A percentile compares a stretch with the other conserved stretches of the same genome.
phyloP scores from a whole-genome alignment of 2,113 vertebrate species.

The Drymodes brunneopygia region DNA sequence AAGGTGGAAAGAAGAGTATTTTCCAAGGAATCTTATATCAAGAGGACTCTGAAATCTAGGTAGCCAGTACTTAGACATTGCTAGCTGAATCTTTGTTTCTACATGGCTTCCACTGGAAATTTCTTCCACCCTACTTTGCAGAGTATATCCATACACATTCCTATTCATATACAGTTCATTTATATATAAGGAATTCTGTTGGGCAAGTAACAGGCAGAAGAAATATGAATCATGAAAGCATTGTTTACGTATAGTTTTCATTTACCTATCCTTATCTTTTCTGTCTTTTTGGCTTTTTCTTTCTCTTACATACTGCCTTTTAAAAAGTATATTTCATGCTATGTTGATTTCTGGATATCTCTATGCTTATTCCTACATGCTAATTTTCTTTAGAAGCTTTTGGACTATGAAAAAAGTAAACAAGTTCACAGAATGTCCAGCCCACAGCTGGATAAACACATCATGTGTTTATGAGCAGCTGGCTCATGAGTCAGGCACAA shows the following conservation, averaged over 20 bases:
- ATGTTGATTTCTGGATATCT: not conserved
- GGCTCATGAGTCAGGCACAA: not conserved
- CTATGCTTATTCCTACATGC: not conserved
- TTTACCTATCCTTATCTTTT: not conserved
- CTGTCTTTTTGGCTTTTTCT: not conserved
- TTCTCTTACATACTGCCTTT: not conserved
- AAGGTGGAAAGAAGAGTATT: not conserved
- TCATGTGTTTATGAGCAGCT: rapidly evolving
- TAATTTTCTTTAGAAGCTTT: not conserved
- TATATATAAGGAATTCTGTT: not conserved
- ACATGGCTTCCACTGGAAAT: not conserved
- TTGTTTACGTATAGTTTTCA: not conserved
- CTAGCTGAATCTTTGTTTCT: not conserved
- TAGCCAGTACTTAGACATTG: not conserved
- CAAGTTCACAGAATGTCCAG: not conserved
- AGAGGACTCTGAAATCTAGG: not conserved
- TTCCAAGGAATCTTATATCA: not conserved
- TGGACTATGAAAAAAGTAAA: not conserved
- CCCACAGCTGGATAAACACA: not conserved
- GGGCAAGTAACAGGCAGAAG: not conserved
- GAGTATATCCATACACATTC: not conserved
- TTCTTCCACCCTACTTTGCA: not conserved
- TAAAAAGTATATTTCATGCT: not conserved
- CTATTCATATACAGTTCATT: not conserved
- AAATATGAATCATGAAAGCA: not conserved